Evolutionary conservation across 92 coral and sea anemone genomes (phyloP), one percentile per base, ranked within the genome.

Genomic region (Porites divaricata): DNA sequence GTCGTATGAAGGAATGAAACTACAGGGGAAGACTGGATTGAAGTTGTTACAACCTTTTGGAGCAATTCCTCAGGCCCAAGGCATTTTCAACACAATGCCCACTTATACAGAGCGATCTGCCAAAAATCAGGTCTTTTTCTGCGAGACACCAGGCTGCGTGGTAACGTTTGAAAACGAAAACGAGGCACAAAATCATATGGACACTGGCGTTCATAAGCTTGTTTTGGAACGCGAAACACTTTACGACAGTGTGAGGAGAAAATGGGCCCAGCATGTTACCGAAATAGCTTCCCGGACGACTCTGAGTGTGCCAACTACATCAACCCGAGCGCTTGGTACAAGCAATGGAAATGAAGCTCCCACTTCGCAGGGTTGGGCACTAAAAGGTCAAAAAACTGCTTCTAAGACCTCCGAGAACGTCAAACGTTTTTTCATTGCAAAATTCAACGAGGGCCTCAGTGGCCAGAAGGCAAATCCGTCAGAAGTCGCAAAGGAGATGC

Each of bases 171-270:
- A 45, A 70, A 75, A 74, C 53, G 69, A 73, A 58, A 66, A 61
- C 64, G 82, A 89, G 4, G 86, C 85, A 4, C 75, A 89, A 41
- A 51, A 14, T 21, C 88, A 88, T 24, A 83, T 88, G 91, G 88
- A 88, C 75, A 88, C 88, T 15, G 91, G 92, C 14, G 68, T 26
- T 52, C 89, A 89, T 52, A 63, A 56, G 25, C 85, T 71, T 19
- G 86, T 66, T 67, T 56, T 85, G 63, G 89, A 89, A 50, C 75
- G 62, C 25, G 89, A 83, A 61, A 76, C 89, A 16, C 67, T 77
- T 71, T 89, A 85, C 35, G 89, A 85, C 65, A 45, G 25, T 9
- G 56, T 89, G 13, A 6, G 86, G 54, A 89, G 70, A 48, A 89
- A 78, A 52, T 89, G 79, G 92, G 89, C 83, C 51, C 81, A 72